Base-by-base conservation (phyloP, 2,888 invertebrate genomes). In the Acheta domesticus region DNA sequence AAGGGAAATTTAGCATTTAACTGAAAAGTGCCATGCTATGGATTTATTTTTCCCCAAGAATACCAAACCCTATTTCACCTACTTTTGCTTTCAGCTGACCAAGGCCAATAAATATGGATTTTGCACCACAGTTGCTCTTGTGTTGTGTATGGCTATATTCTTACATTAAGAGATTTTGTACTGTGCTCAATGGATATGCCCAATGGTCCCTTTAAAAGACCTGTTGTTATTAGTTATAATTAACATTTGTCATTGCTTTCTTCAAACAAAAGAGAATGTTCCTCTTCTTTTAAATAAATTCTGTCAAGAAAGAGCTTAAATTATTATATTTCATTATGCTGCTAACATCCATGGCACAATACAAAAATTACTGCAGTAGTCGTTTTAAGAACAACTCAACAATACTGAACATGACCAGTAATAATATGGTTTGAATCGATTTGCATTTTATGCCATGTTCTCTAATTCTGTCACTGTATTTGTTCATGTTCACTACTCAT, bases 111-210 rank as follows among this genome's bases (percentile, higher is more conserved):
- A 23, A 49, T 76, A 62, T 80, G 80, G 80, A 80, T 23, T 80
- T 80, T 80, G 80, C 80, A 80, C 80, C 80, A 80, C 80, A 78
- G 49, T 77, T 77, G n/a, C 49, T 77, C 77, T 12, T 14, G 62
- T 62, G 62, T 62, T 62, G 62, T 62, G 62, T 62, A 62, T 62
- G 62, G 62, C 62, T 62, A 62, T 62, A 36, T 62, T 62, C 14
- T 62, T 62, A 62, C 62, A 62, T 19, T 62, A 62, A 62, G 62
- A 19, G 62, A 62, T 62, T n/a, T 62, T 62, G n/a, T n/a, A 62
- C 62, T 62, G 62, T 62, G 62, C 62, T 62, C 14, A 62, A n/a
- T 62, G 62, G 62, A 62, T n/a, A 62, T 62, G 62, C 62, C 14
- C 14, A 62, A 62, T 14, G 3, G 62, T 14, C 14, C 11, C 62